Evolutionary conservation across 1,140 invertebrate genomes (phyloP).

Genomic region (Zaprionus taronus): DNA sequence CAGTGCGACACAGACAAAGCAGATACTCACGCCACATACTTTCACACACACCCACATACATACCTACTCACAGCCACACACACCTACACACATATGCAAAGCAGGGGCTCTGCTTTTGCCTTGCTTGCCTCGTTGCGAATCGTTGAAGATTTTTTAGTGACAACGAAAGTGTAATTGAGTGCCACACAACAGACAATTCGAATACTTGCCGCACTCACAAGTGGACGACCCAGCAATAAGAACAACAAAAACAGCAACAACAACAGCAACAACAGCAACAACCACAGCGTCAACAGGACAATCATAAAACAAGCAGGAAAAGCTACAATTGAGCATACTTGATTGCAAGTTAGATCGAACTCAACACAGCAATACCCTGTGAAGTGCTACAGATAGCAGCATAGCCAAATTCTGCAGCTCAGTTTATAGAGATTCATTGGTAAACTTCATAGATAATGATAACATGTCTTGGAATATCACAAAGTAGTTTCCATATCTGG

Average conservation of each 20-base stretch:
- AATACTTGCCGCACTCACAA: constrained; percentile 53
- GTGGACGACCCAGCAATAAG: constrained; percentile 25
- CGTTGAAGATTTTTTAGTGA: constrained; percentile 73
- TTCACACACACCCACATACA: constrained; percentile 23
- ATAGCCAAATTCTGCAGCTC: background rate
- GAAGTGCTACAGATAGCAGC: background rate
- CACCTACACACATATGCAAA: constrained; percentile 52
- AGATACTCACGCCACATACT: constrained; percentile 18
- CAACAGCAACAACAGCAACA: constrained; percentile 17
- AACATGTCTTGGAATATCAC: background rate
- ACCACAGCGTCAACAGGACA: constrained; percentile 18
- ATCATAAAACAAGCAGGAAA: constrained; percentile 21
- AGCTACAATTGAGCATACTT: background rate
- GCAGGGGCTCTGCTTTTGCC: constrained; percentile 19
- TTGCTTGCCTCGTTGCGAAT: constrained; percentile 22
- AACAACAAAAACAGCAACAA: constrained; percentile 36
- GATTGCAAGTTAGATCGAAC: background rate
- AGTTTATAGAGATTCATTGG: background rate
- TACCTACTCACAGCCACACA: constrained; percentile 13
- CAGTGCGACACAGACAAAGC: constrained; percentile 44
- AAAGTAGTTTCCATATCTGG: background rate
- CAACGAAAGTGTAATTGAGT: constrained; percentile 81
- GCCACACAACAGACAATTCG: constrained; percentile 77
- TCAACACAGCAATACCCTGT: background rate
- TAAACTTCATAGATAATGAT: background rate